Evolutionary conservation across 2,888 invertebrate genomes (phyloP).

Genomic region (Norana najaformis): DNA sequence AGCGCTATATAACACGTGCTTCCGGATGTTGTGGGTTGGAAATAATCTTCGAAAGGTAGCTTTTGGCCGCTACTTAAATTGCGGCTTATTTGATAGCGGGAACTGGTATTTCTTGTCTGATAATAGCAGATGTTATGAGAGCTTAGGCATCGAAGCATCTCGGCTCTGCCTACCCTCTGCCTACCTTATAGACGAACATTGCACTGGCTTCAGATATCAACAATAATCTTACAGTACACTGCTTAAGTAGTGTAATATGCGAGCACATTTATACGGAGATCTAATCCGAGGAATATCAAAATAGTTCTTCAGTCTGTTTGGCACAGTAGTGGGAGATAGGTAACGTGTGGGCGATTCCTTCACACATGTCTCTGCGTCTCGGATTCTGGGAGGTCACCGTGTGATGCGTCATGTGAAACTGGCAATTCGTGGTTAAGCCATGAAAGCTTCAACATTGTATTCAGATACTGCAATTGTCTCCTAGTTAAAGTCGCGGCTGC

Average conservation of each 20-base stretch:
- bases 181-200: too few relatives aligned
- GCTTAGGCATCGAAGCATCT: background rate
- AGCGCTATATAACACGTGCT: conserved; percentile 13
- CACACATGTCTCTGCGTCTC: too few relatives aligned
- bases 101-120: background rate
- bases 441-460: too few relatives aligned
- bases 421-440: too few relatives aligned
- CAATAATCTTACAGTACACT: background rate
- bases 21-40: background rate
- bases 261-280: background rate
- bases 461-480: too few relatives aligned
- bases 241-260: too few relatives aligned
- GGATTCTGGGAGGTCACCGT: too few relatives aligned
- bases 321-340: too few relatives aligned
- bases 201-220: background rate
- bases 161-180: background rate
- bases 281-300: background rate
- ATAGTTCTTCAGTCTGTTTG: too few relatives aligned
- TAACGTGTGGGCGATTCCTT: too few relatives aligned
- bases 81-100: background rate
- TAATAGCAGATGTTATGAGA: background rate
- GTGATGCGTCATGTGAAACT: too few relatives aligned
- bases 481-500: too few relatives aligned
- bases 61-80: conserved; percentile 4
- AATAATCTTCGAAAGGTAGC: background rate